Evolutionary conservation across 1,140 invertebrate genomes (phyloP).

Genomic region (Frieseomelitta varia): DNA sequence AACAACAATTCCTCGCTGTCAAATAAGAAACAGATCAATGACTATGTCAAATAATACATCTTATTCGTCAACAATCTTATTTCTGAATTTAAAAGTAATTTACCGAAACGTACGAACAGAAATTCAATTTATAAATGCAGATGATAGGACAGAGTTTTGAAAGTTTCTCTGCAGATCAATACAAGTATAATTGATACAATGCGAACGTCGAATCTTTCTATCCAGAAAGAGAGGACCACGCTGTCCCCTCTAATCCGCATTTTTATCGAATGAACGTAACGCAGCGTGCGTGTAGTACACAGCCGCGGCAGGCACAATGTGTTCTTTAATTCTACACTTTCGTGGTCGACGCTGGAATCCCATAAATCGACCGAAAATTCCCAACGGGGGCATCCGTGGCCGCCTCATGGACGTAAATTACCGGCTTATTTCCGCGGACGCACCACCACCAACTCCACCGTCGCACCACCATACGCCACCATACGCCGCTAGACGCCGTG

Average conservation of each 20-base stretch:
- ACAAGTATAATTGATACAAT: not conserved
- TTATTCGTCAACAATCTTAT: too few relatives aligned
- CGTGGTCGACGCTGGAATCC: slow-evolving; percentile 63
- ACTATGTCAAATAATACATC: not conserved
- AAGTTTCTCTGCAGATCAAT: not conserved
- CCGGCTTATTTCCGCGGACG: slow-evolving; percentile 74
- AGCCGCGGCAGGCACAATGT: slow-evolving; percentile 62
- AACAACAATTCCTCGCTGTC: not conserved
- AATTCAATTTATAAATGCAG: too few relatives aligned
- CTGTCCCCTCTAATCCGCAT: slow-evolving; percentile 64
- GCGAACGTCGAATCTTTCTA: not conserved
- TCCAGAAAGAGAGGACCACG: not conserved
- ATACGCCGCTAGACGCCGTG: not conserved
- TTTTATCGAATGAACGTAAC: slow-evolving; percentile 64
- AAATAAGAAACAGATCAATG: not conserved
- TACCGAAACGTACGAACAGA: too few relatives aligned
- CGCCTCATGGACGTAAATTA: slow-evolving; percentile 74
- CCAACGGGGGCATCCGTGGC: slow-evolving; percentile 61
- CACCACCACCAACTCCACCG: slow-evolving; percentile 48
- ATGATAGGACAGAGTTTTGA: not conserved
- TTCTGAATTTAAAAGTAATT: too few relatives aligned
- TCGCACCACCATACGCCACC: not conserved
- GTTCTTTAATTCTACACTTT: slow-evolving; percentile 71
- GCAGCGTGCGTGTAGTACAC: slow-evolving; percentile 24
- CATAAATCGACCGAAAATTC: slow-evolving; percentile 79